Conservation (phyloP, 2,888 invertebrate species). For the Drosophila mulleri region DNA sequence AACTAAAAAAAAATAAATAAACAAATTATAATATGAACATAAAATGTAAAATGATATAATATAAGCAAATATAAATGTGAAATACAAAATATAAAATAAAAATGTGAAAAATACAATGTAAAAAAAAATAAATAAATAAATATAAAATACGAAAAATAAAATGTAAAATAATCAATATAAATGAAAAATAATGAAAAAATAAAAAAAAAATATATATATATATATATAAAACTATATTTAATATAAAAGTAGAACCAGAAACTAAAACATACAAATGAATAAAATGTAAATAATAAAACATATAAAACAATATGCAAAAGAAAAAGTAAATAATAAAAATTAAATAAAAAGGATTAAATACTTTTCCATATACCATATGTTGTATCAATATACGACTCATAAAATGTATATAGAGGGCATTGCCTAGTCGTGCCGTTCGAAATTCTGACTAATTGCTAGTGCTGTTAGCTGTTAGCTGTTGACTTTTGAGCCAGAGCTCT, state of each 20-base stretch:
- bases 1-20: background rate
- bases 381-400: background rate
- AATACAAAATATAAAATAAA: background rate
- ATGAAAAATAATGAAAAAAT: too few relatives aligned
- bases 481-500: constrained; percentile 22
- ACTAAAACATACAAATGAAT: too few relatives aligned
- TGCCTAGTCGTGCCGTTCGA: background rate
- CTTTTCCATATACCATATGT: too few relatives aligned
- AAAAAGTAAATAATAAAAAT: background rate
- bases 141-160: background rate
- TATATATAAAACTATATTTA: too few relatives aligned
- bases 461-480: constrained; percentile 21
- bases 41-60: background rate
- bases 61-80: background rate
- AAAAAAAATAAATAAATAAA: background rate
- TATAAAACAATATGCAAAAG: too few relatives aligned
- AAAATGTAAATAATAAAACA: too few relatives aligned
- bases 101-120: too few relatives aligned
- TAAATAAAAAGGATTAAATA: too few relatives aligned
- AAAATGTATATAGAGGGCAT: constrained; percentile 3
- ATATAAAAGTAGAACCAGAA: too few relatives aligned
- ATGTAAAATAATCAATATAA: too few relatives aligned
- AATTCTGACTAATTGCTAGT: constrained; percentile 11
- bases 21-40: background rate
- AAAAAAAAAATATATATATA: background rate